phyloP scores from a whole-genome alignment of 1,140 invertebrate genomes.

The Meloidogyne floridensis region DNA sequence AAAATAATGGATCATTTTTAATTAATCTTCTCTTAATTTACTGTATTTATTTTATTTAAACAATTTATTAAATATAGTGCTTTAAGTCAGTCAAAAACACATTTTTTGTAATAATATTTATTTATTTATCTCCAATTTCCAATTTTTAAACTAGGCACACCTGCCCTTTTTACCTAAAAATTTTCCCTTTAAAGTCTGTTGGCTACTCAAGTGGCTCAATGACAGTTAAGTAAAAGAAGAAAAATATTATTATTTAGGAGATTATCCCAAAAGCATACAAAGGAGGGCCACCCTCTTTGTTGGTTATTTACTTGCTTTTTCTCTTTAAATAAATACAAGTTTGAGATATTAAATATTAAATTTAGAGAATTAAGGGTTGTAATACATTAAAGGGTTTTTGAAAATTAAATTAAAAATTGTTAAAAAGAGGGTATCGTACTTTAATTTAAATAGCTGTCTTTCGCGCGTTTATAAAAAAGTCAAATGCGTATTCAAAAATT shows the following conservation, averaged over 20 bases:
- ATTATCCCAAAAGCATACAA: slow-evolving; percentile 1
- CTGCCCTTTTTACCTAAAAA: background rate
- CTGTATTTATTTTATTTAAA: no score
- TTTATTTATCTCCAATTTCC: background rate
- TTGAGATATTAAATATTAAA: background rate
- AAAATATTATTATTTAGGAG: background rate
- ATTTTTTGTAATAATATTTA: background rate
- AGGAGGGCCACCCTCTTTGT: background rate
- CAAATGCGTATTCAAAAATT: no score
- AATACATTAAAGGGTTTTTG: no score
- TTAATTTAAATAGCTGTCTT: no score
- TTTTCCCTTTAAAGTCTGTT: background rate
- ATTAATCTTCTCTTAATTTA: no score
- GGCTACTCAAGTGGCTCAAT: background rate
- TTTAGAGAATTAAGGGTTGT: background rate
- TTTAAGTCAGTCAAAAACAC: no score
- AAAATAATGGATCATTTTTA: no score
- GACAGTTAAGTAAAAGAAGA: background rate
- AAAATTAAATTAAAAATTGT: no score
- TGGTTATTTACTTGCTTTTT: no score
- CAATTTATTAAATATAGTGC: no score
- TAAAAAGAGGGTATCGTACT: no score
- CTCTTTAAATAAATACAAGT: background rate
- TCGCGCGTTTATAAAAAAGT: no score
- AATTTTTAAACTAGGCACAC: background rate